Conservation (phyloP, 2,888 invertebrate species). For the Drosophila mulleri region DNA sequence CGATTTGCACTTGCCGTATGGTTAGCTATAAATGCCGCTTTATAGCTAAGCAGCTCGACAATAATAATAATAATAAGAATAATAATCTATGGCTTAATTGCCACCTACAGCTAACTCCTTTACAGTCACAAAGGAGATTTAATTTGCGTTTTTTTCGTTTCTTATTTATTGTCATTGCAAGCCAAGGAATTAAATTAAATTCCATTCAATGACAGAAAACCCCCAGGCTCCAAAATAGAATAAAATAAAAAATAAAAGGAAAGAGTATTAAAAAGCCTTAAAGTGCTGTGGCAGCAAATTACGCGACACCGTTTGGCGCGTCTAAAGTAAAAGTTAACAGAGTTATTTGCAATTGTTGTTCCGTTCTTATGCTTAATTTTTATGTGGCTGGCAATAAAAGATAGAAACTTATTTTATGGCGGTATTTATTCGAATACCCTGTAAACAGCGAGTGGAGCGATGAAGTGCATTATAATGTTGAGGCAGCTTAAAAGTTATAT, state of each 20-base stretch:
- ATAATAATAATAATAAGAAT: constrained; percentile 38
- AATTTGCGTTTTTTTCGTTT: background rate
- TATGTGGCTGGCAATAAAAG: constrained; percentile 74
- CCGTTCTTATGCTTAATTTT: constrained; percentile 63
- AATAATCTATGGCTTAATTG: constrained; percentile 54
- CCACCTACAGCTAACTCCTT: constrained; percentile 43
- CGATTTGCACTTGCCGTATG: constrained; percentile 4
- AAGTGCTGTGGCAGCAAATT: constrained; percentile 62
- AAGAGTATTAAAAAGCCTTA: constrained; percentile 64
- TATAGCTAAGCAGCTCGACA: constrained; percentile 37
- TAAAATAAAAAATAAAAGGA: constrained; percentile 2
- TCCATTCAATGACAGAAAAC: constrained; percentile 30
- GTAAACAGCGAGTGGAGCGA: background rate
- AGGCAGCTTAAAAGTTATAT: background rate
- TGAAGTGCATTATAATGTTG: background rate
- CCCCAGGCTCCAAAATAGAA: background rate
- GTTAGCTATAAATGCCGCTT: background rate
- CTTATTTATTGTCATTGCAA: constrained; percentile 45
- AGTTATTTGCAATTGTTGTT: constrained; percentile 63
- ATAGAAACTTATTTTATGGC: constrained; percentile 80
- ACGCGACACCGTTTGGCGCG: constrained; percentile 49
- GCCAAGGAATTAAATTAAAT: constrained; percentile 64
- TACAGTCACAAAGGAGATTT: constrained; percentile 18
- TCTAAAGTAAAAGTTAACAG: constrained; percentile 65
- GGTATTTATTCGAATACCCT: constrained; percentile 69